Conservation (phyloP, 1,140 invertebrate species). For the Pomacea maculata region DNA sequence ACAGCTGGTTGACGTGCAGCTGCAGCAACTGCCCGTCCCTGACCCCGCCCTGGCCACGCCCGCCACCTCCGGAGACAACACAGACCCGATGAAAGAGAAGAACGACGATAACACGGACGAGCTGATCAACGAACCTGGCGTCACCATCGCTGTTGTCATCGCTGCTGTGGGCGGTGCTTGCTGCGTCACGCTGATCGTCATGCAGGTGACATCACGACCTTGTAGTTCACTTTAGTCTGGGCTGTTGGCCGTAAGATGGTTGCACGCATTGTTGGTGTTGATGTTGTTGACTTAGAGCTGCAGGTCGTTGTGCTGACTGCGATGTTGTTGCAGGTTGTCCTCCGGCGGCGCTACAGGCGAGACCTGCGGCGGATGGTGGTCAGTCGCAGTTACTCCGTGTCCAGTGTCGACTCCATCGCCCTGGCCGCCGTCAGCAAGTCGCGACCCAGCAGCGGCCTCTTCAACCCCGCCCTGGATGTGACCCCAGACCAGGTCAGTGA, state of each 20-base stretch:
- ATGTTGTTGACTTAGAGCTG: too few relatives aligned
- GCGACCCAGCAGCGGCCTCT: conserved; percentile 53
- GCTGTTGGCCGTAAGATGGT: too few relatives aligned
- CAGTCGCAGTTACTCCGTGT: conserved; percentile 34
- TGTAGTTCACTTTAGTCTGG: neutral
- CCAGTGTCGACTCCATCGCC: conserved; percentile 54
- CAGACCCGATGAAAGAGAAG: neutral
- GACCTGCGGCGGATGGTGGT: neutral
- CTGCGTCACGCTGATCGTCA: conserved; percentile 50
- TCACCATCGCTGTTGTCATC: conserved; percentile 55
- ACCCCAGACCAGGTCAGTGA: conserved; percentile 14
- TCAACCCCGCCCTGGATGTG: conserved; percentile 53
- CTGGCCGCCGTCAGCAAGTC: conserved; percentile 50
- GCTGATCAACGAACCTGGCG: conserved; percentile 29
- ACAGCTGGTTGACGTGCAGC: conserved; percentile 23
- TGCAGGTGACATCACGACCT: conserved; percentile 45
- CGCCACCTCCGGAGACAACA: neutral
- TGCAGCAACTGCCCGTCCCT: conserved; percentile 10
- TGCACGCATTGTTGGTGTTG: too few relatives aligned
- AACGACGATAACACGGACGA: neutral
- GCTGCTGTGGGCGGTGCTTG: conserved; percentile 54
- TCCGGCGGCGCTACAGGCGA: conserved; percentile 32
- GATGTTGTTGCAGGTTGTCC: conserved; percentile 33
- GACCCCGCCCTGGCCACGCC: neutral
- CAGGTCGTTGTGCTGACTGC: too few relatives aligned